phyloP scores from a whole-genome alignment of 2,113 vertebrate species.

The Falco punctatus region DNA sequence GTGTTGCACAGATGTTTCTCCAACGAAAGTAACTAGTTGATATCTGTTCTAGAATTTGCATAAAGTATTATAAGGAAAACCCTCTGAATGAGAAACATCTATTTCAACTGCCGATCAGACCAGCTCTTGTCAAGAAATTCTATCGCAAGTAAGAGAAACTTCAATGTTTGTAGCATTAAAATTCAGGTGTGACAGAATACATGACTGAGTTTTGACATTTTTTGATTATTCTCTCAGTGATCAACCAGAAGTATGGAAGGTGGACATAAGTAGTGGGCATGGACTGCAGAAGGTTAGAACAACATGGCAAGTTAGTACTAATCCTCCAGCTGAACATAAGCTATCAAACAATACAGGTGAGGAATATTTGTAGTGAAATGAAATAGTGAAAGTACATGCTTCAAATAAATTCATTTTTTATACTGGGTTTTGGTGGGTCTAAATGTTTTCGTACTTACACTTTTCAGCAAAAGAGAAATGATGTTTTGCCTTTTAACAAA shows the following conservation, averaged over 20 bases:
- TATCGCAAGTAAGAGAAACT: conserved; percentile 85
- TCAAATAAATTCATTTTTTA: background rate
- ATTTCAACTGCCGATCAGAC: conserved; percentile 89
- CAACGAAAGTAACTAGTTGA: background rate
- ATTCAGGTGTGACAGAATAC: background rate
- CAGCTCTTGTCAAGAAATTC: conserved; percentile 84
- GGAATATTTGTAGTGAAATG: background rate
- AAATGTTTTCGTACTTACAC: background rate
- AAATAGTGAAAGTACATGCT: background rate
- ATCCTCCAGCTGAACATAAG: conserved; percentile 80
- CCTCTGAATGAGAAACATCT: conserved; percentile 87
- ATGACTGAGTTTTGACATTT: background rate
- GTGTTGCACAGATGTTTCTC: background rate
- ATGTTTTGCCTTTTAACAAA: background rate
- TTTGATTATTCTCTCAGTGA: conserved; percentile 72
- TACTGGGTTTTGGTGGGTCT: background rate
- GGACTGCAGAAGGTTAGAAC: conserved; percentile 86
- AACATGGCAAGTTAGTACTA: conserved; percentile 82
- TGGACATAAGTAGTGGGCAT: conserved; percentile 86
- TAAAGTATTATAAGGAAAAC: conserved; percentile 89
- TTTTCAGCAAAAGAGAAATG: background rate
- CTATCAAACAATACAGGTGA: conserved; percentile 76
- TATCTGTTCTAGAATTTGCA: conserved; percentile 80
- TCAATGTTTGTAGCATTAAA: background rate
- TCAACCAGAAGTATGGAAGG: conserved; percentile 84